These are phyloP conservation scores for Ochropleura plecta DNA, from an alignment of 2,888 invertebrate species.

Conservation along the genomic window DNA sequence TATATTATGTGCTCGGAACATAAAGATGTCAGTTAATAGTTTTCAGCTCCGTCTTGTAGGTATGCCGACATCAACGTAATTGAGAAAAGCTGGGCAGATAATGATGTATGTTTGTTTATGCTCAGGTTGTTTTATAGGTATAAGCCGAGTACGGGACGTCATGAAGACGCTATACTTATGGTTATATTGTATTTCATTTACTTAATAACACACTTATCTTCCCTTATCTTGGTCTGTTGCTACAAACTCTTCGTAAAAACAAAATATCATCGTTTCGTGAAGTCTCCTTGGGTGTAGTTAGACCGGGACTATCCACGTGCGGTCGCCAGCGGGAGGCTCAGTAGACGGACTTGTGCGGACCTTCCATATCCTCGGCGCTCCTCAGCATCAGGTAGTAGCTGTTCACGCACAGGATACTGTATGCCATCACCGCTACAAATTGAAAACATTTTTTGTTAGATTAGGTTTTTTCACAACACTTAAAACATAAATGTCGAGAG, in stretches of 20 bases:
- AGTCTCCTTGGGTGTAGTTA: not conserved
- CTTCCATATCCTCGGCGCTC: constrained; percentile 82
- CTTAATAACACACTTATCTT: not conserved
- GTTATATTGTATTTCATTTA: not conserved
- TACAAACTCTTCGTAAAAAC: constrained; percentile 20
- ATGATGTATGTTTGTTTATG: not conserved
- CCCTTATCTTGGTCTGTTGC: not conserved
- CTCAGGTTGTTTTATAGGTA: not conserved
- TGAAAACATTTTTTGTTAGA: not conserved
- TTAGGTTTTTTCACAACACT: not conserved
- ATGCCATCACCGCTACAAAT: constrained; percentile 77
- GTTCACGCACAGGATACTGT: constrained; percentile 84
- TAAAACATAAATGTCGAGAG: not conserved
- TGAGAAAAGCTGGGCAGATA: not conserved
- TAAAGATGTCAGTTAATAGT: not conserved
- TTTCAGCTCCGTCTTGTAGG: not conserved
- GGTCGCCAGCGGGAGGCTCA: constrained; percentile 42
- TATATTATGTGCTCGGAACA: not conserved
- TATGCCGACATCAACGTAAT: not conserved
- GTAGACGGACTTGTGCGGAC: constrained; percentile 74
- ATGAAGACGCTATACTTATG: not conserved
- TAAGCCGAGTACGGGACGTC: not conserved
- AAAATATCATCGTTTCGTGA: constrained; percentile 20
- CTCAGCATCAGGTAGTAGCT: constrained; percentile 85
- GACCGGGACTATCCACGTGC: not conserved